These are phyloP conservation scores for Oriolus oriolus DNA, from an alignment of 2,113 vertebrate genomes.

Conservation along the genomic window DNA sequence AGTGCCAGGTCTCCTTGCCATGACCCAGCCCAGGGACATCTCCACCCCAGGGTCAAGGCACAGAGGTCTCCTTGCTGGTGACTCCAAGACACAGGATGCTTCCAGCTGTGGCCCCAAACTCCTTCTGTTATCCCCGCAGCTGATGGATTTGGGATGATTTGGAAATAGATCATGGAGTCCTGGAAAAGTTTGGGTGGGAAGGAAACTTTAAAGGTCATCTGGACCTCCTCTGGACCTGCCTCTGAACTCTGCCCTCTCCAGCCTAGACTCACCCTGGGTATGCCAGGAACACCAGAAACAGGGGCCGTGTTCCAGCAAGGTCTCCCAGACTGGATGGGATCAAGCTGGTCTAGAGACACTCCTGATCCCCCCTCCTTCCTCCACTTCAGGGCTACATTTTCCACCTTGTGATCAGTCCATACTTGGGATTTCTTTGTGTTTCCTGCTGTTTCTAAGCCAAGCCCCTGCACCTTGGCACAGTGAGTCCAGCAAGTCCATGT, in stretches of 20 bases:
- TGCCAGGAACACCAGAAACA: neutral
- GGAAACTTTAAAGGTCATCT: neutral
- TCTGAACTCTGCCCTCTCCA: neutral
- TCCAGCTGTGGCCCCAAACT: neutral
- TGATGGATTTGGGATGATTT: neutral
- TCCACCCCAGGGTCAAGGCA: rapidly evolving
- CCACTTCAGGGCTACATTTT: neutral
- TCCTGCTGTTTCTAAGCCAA: neutral
- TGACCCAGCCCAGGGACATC: neutral
- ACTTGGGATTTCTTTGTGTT: neutral
- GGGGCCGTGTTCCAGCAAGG: neutral
- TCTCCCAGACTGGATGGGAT: neutral
- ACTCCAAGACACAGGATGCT: neutral
- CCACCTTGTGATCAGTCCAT: neutral
- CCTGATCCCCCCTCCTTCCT: neutral
- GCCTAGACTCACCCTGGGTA: neutral
- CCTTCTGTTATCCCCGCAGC: neutral
- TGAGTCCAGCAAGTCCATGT: neutral
- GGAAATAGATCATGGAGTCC: neutral
- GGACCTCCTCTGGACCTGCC: neutral
- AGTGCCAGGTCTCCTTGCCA: neutral
- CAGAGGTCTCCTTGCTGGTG: neutral
- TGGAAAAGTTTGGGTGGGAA: neutral
- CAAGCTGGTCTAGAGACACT: neutral
- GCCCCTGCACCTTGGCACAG: neutral